phyloP scores from a whole-genome alignment of 2,797 vertebrate species.

The Chelmon rostratus region DNA sequence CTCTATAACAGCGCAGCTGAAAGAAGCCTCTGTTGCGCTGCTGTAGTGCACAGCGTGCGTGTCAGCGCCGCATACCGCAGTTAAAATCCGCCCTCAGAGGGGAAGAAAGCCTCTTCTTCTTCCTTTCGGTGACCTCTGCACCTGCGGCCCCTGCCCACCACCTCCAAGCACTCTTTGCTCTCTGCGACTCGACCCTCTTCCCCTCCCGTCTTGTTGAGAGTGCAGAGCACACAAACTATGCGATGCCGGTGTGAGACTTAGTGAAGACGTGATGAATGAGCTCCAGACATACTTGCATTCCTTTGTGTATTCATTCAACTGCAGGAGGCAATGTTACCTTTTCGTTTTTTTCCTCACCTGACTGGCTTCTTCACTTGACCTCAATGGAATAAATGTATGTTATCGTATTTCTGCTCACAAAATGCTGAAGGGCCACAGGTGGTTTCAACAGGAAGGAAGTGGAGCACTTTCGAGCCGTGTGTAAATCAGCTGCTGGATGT shows the following conservation, averaged over 20 bases:
- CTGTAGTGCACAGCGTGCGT: background rate
- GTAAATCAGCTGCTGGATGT: slow-evolving; percentile 75
- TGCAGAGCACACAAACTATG: slow-evolving; percentile 4
- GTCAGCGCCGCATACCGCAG: slow-evolving; percentile 3
- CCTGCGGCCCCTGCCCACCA: slow-evolving; percentile 15
- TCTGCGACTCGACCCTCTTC: slow-evolving; percentile 33
- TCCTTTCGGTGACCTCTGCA: slow-evolving; percentile 41
- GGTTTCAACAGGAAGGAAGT: slow-evolving; percentile 31
- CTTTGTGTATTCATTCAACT: slow-evolving; percentile 52
- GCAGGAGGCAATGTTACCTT: slow-evolving; percentile 55
- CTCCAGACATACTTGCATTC: slow-evolving; percentile 35
- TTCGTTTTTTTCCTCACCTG: slow-evolving; percentile 50
- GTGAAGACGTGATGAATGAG: slow-evolving; percentile 44
- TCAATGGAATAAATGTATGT: slow-evolving; percentile 4
- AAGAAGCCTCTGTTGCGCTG: slow-evolving; percentile 50
- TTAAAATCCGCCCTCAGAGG: background rate
- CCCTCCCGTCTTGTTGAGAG: background rate
- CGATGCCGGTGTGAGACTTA: slow-evolving; percentile 8
- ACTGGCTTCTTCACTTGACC: slow-evolving; percentile 27
- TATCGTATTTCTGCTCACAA: slow-evolving; percentile 18
- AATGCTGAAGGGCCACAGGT: slow-evolving; percentile 10
- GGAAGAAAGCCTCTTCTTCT: slow-evolving; percentile 3
- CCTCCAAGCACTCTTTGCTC: slow-evolving; percentile 44
- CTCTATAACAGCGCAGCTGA: slow-evolving; percentile 43
- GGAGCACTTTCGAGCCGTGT: slow-evolving; percentile 44